Conservation (phyloP, 1,140 invertebrate species). For the Trachelipus rathkii region DNA sequence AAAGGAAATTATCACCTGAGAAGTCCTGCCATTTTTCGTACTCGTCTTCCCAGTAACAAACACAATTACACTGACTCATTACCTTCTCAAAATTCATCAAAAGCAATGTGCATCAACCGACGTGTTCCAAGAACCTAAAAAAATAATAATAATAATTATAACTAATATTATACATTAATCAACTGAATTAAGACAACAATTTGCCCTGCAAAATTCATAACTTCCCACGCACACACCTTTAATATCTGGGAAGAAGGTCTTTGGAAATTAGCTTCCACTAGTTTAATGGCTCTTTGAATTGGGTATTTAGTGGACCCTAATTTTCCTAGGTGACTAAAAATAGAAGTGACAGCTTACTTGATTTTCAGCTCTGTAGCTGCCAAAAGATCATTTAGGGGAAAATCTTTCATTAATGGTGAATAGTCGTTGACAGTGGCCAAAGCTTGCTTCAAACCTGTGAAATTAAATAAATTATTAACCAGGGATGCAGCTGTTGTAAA, state of each 20-base stretch:
- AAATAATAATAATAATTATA: no score
- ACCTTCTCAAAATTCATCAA: conserved; percentile 98
- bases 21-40: no score
- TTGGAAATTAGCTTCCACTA: conserved; percentile 95
- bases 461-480: no score
- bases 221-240: conserved; percentile 70
- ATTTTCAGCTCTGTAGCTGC: conserved; percentile 94
- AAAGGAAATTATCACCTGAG: conserved; percentile 57
- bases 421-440: conserved; percentile 95
- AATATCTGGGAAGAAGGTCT: conserved; percentile 89
- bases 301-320: conserved; percentile 97
- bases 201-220: no score
- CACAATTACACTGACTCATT: conserved; percentile 91
- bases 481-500: no score
- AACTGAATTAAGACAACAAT: no score
- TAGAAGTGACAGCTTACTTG: conserved; percentile 73
- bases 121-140: conserved; percentile 76
- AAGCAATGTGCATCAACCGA: conserved; percentile 96
- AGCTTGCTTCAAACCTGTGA: conserved; percentile 83
- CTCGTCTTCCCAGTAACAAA: no score
- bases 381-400: conserved; percentile 95
- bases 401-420: conserved; percentile 98
- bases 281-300: conserved; percentile 81
- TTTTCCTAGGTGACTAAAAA: conserved; percentile 92
- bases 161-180: no score